Conservation (phyloP, 30 jellyfish, hydroid and myxozoan genomes). For the Turritopsis rubra region DNA sequence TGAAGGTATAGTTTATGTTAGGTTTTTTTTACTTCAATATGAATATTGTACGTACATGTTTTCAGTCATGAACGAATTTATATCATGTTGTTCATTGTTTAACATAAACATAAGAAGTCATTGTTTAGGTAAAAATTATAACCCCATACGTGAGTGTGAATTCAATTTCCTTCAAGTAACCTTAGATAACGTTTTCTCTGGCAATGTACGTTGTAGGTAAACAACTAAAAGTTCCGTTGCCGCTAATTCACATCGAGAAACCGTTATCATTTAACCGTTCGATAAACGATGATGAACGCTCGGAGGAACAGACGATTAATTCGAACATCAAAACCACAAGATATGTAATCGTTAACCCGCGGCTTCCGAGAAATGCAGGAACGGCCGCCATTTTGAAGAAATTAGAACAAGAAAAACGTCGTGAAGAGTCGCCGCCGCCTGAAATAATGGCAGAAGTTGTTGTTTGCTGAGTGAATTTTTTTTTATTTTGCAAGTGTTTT, state of each 20-base stretch:
- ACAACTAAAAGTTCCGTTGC: background rate
- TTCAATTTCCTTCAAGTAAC: no score
- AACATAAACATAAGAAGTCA: no score
- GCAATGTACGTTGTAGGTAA: background rate
- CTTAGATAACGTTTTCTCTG: no score
- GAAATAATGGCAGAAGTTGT: constrained; percentile 10
- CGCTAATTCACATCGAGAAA: background rate
- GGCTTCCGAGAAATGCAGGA: constrained; percentile 24
- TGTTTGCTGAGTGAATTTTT: background rate
- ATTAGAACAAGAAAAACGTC: background rate
- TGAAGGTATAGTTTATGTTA: constrained; percentile 22
- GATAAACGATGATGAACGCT: background rate
- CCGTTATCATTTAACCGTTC: background rate
- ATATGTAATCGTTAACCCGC: background rate
- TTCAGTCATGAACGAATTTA: no score
- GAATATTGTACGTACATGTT: constrained; percentile 5
- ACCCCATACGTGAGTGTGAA: no score
- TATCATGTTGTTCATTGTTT: no score
- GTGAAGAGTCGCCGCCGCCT: constrained; percentile 24
- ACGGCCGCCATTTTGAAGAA: constrained; percentile 9
- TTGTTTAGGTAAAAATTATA: no score
- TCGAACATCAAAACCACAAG: background rate
- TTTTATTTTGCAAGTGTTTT: background rate
- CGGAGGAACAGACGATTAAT: background rate
- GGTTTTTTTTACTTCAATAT: background rate